These are phyloP conservation scores for Pherbina coryleti DNA, from an alignment of 2,888 invertebrate species.

Conservation along the genomic window DNA sequence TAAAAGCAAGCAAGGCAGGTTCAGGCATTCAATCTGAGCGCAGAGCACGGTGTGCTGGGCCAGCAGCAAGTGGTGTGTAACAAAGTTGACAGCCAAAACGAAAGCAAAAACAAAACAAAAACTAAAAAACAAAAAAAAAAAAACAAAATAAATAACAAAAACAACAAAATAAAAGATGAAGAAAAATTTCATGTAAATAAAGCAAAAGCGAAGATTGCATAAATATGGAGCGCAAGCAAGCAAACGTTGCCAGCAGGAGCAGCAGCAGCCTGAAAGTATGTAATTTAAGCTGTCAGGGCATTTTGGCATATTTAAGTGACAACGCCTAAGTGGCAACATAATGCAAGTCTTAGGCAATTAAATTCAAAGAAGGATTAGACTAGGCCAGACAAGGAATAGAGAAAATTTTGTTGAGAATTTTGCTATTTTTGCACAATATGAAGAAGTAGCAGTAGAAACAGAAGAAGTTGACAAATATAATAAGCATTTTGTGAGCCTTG, in stretches of 20 bases:
- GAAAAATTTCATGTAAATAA: background rate
- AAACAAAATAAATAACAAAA: background rate
- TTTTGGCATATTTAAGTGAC: conserved; percentile 12
- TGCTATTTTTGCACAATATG: background rate
- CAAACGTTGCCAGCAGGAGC: background rate
- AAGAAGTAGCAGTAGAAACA: background rate
- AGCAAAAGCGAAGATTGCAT: background rate
- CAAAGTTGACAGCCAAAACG: background rate
- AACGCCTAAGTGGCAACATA: background rate
- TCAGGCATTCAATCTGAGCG: background rate
- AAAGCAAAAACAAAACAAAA: background rate
- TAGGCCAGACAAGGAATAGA: background rate
- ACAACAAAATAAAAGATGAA: background rate
- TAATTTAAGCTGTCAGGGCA: conserved; percentile 6
- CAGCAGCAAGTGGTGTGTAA: too few relatives aligned
- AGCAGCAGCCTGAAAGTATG: background rate
- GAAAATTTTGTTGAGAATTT: background rate
- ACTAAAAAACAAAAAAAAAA: background rate
- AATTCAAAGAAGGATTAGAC: too few relatives aligned
- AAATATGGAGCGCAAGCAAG: background rate
- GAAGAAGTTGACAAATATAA: background rate
- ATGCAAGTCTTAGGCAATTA: too few relatives aligned
- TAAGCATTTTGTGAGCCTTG: too few relatives aligned
- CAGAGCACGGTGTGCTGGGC: too few relatives aligned
- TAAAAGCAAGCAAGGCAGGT: background rate